Evolutionary conservation across 1,140 invertebrate species (phyloP), one percentile per base, ranked within the genome.

Genomic region (Trachelipus rathkii): DNA sequence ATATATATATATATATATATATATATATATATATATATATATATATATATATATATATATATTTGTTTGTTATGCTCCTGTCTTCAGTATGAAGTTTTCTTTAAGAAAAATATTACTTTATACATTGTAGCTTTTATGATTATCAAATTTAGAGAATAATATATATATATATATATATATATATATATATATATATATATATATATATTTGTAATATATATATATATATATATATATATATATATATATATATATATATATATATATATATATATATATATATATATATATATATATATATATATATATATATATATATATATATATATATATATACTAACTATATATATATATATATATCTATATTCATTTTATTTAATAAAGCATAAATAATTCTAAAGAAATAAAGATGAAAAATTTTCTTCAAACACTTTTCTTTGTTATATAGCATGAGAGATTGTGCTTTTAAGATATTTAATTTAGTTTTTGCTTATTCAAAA

Each of bases 191-290:
- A 66, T 66, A 66, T 9, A 66, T 66, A 66, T 66, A 66, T 66
- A 66, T 9, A 66, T 66, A 66, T 66, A 66, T 9, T 66, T 66
- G n/a, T n/a, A n/a, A 66, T 9, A 66, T 66, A 66, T 66, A 66
- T 9, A 4, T 66, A 66, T 67, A 67, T 15, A 67, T 67, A 67
- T 67, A 15, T 15, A 67, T 66, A 66, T 66, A 66, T 66, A 66
- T 66, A 66, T 66, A 66, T 66, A 66, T 66, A 66, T 66, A 66
- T 66, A 66, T 66, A 66, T 66, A 66, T 66, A 66, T 66, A 66
- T 66, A 66, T 66, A 66, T 66, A 68, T 68, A 68, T 15, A n/a
- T 68, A 68, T 68, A 68, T 15, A 68, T 68, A 68, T n/a, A 68
- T 15, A 9, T n/a, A 68, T 68, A 68, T 15, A 68, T 68, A 68